phyloP scores from a whole-genome alignment of 2,113 vertebrate genomes.

The Alosa alosa region DNA sequence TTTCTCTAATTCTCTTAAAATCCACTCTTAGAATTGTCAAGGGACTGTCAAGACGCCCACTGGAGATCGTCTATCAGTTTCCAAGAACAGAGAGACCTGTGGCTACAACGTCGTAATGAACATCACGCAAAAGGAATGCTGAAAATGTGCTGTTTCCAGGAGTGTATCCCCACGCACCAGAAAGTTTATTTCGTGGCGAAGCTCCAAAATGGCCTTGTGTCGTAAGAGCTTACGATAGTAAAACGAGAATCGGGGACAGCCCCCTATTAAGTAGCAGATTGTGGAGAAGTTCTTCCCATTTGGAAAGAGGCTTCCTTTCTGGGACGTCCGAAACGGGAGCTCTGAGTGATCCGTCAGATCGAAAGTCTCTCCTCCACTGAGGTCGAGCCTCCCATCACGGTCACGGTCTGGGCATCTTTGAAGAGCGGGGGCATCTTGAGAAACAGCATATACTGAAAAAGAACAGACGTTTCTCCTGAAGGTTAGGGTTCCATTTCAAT shows the following conservation, averaged over 20 bases:
- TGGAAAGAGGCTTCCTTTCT: conserved; percentile 71
- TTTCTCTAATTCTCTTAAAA: background rate
- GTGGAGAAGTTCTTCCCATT: conserved; percentile 83
- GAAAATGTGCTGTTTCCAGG: conserved; percentile 78
- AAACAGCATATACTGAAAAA: background rate
- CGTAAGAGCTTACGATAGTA: conserved; percentile 82
- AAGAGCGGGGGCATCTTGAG: background rate
- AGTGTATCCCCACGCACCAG: conserved; percentile 57
- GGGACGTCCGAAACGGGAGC: conserved; percentile 52
- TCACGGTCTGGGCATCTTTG: conserved; percentile 31
- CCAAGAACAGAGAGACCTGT: conserved; percentile 26
- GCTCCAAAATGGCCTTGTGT: conserved; percentile 80
- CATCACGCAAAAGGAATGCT: conserved; percentile 87
- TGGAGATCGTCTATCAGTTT: background rate
- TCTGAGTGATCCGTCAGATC: conserved; percentile 42
- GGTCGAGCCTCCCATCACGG: conserved; percentile 10
- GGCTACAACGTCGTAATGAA: conserved; percentile 46
- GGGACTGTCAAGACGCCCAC: background rate
- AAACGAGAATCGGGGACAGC: conserved; percentile 80
- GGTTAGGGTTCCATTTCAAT: conserved; percentile 9
- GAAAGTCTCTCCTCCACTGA: conserved; percentile 36
- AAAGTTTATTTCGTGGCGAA: conserved; percentile 74
- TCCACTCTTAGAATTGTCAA: background rate
- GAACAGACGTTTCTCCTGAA: background rate
- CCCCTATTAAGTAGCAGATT: conserved; percentile 91